Percentiles rank a stretch among this genome's conserved stretches.
These are phyloP conservation scores for Telenomus remus DNA, from an alignment of 1,140 invertebrate species.

Conservation along the genomic window DNA sequence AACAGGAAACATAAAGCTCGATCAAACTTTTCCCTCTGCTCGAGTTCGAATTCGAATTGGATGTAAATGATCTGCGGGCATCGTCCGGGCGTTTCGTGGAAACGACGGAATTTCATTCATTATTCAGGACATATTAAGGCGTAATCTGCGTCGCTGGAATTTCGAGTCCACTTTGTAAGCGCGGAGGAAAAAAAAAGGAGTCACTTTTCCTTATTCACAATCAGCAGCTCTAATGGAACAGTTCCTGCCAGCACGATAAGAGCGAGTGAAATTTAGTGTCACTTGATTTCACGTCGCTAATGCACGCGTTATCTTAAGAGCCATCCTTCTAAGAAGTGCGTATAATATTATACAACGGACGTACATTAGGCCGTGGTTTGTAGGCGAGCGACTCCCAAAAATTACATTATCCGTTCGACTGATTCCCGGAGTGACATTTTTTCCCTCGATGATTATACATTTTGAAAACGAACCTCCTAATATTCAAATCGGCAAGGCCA, in stretches of 20 bases:
- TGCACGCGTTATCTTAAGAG: conserved; percentile 44
- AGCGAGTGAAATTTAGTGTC: conserved; percentile 38
- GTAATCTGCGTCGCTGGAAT: too few species aligned
- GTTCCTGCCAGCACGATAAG: conserved; percentile 32
- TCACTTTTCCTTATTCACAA: conserved; percentile 19
- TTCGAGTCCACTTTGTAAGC: conserved; percentile 5
- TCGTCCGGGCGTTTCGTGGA: conserved; percentile 17
- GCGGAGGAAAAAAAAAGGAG: conserved; percentile 1
- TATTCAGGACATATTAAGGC: conserved; percentile 18
- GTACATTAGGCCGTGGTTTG: conserved; percentile 15
- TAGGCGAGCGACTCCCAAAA: conserved; percentile 16
- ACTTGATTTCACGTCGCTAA: conserved; percentile 42
- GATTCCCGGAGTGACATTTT: neutral
- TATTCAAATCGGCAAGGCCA: conserved; percentile 33
- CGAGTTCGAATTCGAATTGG: conserved; percentile 7
- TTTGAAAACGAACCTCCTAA: conserved; percentile 40
- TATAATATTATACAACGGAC: conserved; percentile 37
- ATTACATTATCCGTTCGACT: conserved; percentile 10
- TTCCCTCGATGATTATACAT: conserved; percentile 23
- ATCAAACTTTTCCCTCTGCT: conserved; percentile 18
- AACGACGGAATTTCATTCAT: conserved; percentile 16
- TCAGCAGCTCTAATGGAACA: conserved; percentile 33
- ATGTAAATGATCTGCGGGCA: neutral
- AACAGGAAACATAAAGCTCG: conserved; percentile 25
- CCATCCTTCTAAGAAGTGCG: conserved; percentile 40